These are phyloP conservation scores for Urocolius indicus DNA, from an alignment of 2,113 vertebrate species.

Conservation along the genomic window DNA sequence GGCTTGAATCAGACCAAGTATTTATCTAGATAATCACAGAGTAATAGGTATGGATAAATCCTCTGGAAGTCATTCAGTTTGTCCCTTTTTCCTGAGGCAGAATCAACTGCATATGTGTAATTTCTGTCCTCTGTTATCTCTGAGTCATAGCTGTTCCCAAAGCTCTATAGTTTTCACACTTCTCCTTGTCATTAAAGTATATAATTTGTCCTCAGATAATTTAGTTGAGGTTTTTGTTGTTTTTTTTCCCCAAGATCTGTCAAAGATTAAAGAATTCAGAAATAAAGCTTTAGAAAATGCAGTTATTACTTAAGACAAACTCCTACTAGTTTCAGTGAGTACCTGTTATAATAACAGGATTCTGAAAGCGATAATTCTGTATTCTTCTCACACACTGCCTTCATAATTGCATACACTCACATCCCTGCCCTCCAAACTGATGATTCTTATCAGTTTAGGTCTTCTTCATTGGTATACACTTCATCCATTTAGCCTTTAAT, in stretches of 20 bases:
- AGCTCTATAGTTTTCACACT: neutral
- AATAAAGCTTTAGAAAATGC: neutral
- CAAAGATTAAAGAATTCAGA: neutral
- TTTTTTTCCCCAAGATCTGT: neutral
- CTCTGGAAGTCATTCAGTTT: neutral
- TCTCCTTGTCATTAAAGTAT: neutral
- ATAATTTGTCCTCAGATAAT: neutral
- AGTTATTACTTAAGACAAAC: neutral
- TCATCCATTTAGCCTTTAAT: neutral
- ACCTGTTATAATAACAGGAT: neutral
- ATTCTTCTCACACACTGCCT: neutral
- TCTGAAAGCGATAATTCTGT: neutral
- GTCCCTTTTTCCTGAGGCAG: neutral
- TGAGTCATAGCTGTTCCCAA: neutral
- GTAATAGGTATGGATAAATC: neutral
- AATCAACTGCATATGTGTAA: rapidly evolving
- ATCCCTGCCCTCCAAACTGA: neutral
- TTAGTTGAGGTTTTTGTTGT: neutral
- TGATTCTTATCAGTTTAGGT: neutral
- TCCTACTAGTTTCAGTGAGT: neutral
- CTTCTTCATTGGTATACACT: neutral
- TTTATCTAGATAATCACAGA: neutral
- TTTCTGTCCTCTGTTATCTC: neutral
- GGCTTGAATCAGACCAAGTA: neutral
- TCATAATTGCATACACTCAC: neutral